phyloP scores from a whole-genome alignment of 2,888 invertebrate species.

The Escarpia spicata region DNA sequence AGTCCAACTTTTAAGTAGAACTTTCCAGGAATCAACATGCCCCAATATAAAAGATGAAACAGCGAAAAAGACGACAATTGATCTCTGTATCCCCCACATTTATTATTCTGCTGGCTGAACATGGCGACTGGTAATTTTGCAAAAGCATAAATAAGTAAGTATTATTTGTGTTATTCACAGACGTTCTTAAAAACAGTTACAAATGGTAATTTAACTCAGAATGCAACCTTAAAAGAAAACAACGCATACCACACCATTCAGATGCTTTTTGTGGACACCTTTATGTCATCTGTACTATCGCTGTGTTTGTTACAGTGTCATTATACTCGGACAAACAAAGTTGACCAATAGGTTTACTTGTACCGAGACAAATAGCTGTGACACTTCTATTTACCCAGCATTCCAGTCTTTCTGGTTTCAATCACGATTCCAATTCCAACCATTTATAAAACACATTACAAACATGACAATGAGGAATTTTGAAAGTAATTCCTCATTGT shows the following conservation, averaged over 20 bases:
- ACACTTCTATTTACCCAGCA: neutral
- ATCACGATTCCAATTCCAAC: neutral
- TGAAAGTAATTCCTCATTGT: too few relatives aligned
- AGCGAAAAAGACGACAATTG: too few relatives aligned
- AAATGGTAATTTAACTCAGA: neutral
- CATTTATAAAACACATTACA: neutral
- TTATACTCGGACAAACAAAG: neutral
- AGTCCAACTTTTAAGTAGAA: too few relatives aligned
- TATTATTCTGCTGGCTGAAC: too few relatives aligned
- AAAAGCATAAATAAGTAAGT: too few relatives aligned
- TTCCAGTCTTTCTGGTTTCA: neutral
- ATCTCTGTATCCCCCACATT: too few relatives aligned
- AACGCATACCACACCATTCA: neutral
- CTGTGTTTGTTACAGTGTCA: neutral
- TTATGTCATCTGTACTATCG: neutral
- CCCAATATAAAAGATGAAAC: too few relatives aligned
- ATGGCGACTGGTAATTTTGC: too few relatives aligned
- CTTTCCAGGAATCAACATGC: too few relatives aligned
- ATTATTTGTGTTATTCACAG: too few relatives aligned
- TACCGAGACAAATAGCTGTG: neutral
- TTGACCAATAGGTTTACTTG: neutral
- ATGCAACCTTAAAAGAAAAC: neutral
- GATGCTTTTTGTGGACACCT: neutral
- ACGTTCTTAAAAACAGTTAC: neutral
- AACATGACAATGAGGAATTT: neutral